phyloP scores from a whole-genome alignment of 1,140 invertebrate species.

The Acromyrmex charruanus region DNA sequence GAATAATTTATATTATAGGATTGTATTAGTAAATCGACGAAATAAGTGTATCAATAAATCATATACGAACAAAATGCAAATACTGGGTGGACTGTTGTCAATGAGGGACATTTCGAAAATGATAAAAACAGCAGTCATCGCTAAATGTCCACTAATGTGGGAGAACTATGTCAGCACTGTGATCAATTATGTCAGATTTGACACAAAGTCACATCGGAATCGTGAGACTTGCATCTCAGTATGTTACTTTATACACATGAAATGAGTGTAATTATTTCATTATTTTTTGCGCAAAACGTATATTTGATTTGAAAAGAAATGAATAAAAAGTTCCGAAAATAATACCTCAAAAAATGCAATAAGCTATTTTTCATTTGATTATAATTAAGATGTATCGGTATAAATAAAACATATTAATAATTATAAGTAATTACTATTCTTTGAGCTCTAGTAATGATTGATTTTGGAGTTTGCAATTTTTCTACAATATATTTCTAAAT shows the following conservation, averaged over 20 bases:
- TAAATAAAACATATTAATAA: not conserved
- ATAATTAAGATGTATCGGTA: not conserved
- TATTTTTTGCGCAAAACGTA: not conserved
- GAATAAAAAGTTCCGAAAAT: not conserved
- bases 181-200: constrained; percentile 65
- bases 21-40: not conserved
- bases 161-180: constrained; percentile 67
- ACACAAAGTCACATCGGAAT: constrained; percentile 65
- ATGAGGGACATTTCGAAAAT: constrained; percentile 24
- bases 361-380: not conserved
- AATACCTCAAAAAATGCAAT: not conserved
- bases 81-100: not conserved
- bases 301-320: not conserved
- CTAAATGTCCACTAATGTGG: constrained; percentile 67
- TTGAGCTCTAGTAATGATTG: not conserved
- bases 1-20: not conserved
- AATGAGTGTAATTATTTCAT: not conserved
- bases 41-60: not conserved
- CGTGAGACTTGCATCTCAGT: constrained; percentile 60
- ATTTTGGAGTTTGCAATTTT: not conserved
- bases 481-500: not conserved
- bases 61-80: constrained; percentile 60
- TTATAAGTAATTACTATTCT: not conserved
- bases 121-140: constrained; percentile 45
- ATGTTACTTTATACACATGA: not conserved